Evolutionary conservation across 2,888 invertebrate genomes (phyloP), one percentile per base, ranked within the genome.

Genomic region (Drosophila nigritarsus): DNA sequence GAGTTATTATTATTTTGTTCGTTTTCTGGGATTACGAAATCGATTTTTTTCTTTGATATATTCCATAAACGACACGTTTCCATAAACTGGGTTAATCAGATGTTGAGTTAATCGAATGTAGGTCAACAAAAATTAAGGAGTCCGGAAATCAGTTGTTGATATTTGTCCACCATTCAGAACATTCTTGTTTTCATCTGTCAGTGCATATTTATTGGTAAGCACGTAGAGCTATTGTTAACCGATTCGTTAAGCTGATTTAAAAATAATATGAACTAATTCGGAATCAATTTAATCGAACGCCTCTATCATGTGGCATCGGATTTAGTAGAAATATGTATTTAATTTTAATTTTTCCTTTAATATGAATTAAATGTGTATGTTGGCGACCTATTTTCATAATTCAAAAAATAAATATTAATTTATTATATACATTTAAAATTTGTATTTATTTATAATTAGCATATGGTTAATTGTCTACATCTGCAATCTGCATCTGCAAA

Each of bases 1-100:
- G 58, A 68, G 56, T 78, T 70, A 81, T 77, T 65, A 65, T 63
- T 73, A 67, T 73, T 73, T 74, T 38, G 45, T 62, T 67, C 60
- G 67, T 64, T 64, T 24, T 68, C 51, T 62, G 42, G 42, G 75
- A 87, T 86, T 86, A 86, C 84, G 85, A 87, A 81, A 86, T 79
- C 34, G 65, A 79, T 74, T 68, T 77, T 79, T 56, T 53, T 54
- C n/a, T 45, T 58, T 34, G 45, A 67, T 71, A 75, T 9, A 49
- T 61, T 65, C 51, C 49, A 27, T 7, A n/a, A n/a, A 11, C 56
- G 40, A 40, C 70, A 79, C 70, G 63, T 58, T 69, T 63, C 45
- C 9, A 8, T 48, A 34, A 36, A n/a, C 27, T 7, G 30, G 58
- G 15, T 24, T 45, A 73, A 59, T 55, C 38, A 61, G 45, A 66